Percentiles rank a stretch among this genome's conserved stretches.
These are phyloP conservation scores for Perdix hodgsoniae DNA, from an alignment of 2,797 vertebrate genomes.

Conservation along the genomic window DNA sequence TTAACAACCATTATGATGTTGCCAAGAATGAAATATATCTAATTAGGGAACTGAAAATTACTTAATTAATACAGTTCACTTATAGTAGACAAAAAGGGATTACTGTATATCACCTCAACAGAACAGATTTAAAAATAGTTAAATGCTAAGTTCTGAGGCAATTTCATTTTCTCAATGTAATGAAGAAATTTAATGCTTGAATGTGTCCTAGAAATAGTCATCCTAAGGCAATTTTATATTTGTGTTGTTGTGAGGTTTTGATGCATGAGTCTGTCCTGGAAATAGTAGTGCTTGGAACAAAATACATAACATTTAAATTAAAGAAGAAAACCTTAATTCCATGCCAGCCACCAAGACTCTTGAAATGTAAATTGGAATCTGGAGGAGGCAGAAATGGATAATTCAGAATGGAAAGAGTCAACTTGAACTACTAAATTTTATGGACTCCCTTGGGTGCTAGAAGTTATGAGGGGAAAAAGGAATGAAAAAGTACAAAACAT, in stretches of 20 bases:
- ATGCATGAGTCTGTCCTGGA: conserved; percentile 55
- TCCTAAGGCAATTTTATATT: conserved; percentile 69
- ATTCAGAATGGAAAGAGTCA: conserved; percentile 9
- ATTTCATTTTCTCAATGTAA: conserved; percentile 70
- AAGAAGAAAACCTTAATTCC: conserved; percentile 33
- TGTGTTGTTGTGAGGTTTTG: conserved; percentile 56
- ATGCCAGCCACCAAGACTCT: conserved; percentile 11
- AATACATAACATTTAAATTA: conserved; percentile 51
- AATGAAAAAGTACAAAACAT: not conserved
- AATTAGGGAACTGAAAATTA: not conserved
- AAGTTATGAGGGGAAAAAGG: not conserved
- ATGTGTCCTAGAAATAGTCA: conserved; percentile 58
- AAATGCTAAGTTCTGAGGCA: conserved; percentile 40
- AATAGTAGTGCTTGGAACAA: conserved; percentile 37
- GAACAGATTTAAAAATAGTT: conserved; percentile 52
- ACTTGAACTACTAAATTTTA: not conserved
- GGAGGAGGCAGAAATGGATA: conserved; percentile 14
- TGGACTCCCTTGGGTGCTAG: not conserved
- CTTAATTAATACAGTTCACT: conserved; percentile 3
- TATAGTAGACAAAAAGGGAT: not conserved
- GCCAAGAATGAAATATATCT: not conserved
- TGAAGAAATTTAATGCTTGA: conserved; percentile 72
- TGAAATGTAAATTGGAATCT: conserved; percentile 48
- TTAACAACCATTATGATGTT: not conserved
- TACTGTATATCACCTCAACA: conserved; percentile 13